These are phyloP conservation scores for Peromyscus aztecus DNA, from an alignment of 2,797 vertebrate species.

Conservation along the genomic window DNA sequence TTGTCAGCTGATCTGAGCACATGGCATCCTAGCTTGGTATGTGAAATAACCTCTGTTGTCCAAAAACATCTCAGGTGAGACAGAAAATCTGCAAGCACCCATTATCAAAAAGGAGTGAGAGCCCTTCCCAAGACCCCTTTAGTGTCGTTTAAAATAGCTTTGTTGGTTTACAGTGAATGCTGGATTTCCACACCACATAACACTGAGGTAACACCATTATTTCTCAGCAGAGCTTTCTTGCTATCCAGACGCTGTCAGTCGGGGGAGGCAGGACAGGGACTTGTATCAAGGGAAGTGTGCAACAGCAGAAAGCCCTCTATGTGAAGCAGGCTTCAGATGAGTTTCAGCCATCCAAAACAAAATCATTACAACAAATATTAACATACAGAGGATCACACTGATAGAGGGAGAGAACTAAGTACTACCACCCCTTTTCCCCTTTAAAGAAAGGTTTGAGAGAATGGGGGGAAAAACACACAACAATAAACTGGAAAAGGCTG, in stretches of 20 bases:
- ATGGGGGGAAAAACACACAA: background rate
- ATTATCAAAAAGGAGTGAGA: background rate
- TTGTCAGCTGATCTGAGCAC: background rate
- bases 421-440: background rate
- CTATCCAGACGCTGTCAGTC: conserved; percentile 47
- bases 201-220: conserved; percentile 34
- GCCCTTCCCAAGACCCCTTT: background rate
- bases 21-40: background rate
- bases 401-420: conserved; percentile 58
- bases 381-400: background rate
- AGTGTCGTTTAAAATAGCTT: background rate
- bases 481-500: conserved; percentile 19
- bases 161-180: conserved; percentile 42
- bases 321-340: background rate
- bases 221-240: conserved; percentile 35
- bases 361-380: conserved; percentile 50
- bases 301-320: conserved; percentile 35
- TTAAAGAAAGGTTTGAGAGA: conserved; percentile 27
- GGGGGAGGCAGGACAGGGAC: conserved; percentile 11
- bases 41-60: background rate
- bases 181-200: conserved; percentile 19
- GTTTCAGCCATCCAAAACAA: conserved; percentile 28
- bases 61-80: background rate
- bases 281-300: background rate
- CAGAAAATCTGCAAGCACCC: conserved; percentile 40